These are phyloP conservation scores for Smutsia gigantea DNA, from an alignment of 2,797 vertebrate species.

Conservation along the genomic window DNA sequence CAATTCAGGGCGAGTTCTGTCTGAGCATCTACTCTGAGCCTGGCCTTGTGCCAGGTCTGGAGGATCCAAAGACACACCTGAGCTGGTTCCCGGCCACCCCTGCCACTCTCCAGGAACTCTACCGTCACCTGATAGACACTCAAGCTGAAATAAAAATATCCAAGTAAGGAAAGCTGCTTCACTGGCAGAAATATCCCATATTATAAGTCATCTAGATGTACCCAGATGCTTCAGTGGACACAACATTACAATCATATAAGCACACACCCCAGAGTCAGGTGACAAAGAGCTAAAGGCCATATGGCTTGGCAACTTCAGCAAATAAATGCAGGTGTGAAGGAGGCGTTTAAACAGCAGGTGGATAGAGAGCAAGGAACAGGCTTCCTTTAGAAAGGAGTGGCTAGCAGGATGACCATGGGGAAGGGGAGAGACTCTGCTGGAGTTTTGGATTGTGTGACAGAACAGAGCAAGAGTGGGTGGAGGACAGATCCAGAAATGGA, in stretches of 20 bases:
- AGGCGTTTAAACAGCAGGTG: not conserved
- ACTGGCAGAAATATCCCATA: not conserved
- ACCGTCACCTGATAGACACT: not conserved
- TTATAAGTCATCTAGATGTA: not conserved
- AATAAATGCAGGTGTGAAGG: not conserved
- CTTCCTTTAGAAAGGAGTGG: not conserved
- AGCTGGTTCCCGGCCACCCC: not conserved
- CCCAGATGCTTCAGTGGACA: not conserved
- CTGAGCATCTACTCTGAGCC: rapidly evolving
- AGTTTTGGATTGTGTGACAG: slow-evolving; percentile 17
- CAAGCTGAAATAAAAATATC: not conserved
- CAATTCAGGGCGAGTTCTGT: not conserved
- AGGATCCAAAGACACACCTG: not conserved
- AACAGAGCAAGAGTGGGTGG: slow-evolving; percentile 73
- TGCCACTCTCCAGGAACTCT: not conserved
- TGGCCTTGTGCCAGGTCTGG: not conserved
- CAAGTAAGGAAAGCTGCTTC: not conserved
- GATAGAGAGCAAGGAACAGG: not conserved
- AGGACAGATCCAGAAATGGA: slow-evolving; percentile 70
- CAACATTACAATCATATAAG: not conserved
- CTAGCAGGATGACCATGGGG: not conserved
- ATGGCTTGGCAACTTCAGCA: not conserved
- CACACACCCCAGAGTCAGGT: not conserved
- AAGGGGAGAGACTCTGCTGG: not conserved
- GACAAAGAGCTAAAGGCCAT: not conserved